A percentile compares a stretch with the other conserved stretches of the same genome.
Evolutionary conservation across 2,797 vertebrate species (phyloP).

Genomic region (Lagocephalus sceleratus): DNA sequence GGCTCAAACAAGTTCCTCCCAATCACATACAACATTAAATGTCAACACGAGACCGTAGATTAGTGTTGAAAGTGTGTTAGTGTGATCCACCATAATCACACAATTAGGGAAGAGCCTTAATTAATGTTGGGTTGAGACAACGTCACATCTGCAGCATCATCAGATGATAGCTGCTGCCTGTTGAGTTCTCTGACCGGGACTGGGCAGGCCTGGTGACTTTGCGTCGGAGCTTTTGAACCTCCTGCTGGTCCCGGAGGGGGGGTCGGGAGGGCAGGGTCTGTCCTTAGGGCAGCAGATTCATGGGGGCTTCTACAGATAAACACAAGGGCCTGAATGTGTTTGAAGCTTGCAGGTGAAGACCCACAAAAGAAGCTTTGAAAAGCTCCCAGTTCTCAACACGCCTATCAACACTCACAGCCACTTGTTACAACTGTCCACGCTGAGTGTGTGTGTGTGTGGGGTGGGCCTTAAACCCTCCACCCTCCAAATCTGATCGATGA

Average conservation of each 20-base stretch:
- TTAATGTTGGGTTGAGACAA: too few relatives aligned
- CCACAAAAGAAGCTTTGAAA: slow-evolving; percentile 57
- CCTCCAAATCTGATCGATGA: slow-evolving; percentile 73
- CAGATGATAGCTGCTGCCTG: slow-evolving; percentile 1
- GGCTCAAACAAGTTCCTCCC: not conserved
- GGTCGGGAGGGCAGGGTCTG: slow-evolving; percentile 43
- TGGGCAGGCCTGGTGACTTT: slow-evolving; percentile 19
- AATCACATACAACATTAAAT: not conserved
- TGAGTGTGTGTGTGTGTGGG: not conserved
- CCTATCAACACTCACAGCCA: slow-evolving; percentile 32
- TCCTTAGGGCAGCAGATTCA: slow-evolving; percentile 64
- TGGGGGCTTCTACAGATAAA: slow-evolving; percentile 56
- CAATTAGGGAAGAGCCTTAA: too few relatives aligned
- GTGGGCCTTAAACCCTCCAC: slow-evolving; percentile 52
- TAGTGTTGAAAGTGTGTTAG: not conserved
- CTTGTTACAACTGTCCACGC: slow-evolving; percentile 16
- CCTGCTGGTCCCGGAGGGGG: slow-evolving; percentile 51
- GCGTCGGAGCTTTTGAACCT: slow-evolving; percentile 30
- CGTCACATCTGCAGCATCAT: not conserved
- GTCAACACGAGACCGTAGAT: not conserved
- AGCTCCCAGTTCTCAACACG: slow-evolving; percentile 44
- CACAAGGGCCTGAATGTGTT: slow-evolving; percentile 63
- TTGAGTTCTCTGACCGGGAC: slow-evolving; percentile 24
- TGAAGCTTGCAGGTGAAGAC: slow-evolving; percentile 68
- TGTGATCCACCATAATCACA: too few relatives aligned